Conservation (phyloP, 2,888 invertebrate genomes). For the Lottia scabra region DNA sequence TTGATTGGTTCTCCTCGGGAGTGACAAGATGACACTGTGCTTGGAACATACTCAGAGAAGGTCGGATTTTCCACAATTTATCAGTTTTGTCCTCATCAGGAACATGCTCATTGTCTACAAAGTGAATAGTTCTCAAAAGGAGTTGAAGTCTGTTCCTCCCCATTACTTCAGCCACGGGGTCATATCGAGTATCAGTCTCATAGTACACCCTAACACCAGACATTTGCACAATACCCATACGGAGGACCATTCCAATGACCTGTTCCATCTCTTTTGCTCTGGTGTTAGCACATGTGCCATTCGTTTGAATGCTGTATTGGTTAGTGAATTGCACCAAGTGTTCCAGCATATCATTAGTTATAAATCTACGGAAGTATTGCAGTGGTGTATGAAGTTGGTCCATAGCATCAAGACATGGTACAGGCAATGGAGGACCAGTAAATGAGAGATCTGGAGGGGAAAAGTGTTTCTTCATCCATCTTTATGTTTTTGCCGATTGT, state of each 20-base stretch:
- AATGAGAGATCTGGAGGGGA: background rate
- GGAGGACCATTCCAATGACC: conserved; percentile 17
- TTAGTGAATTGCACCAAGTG: background rate
- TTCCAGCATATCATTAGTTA: background rate
- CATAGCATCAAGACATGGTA: background rate
- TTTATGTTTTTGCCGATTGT: background rate
- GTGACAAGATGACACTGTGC: conserved; percentile 36
- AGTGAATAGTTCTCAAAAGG: conserved; percentile 16
- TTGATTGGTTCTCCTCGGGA: conserved; percentile 46
- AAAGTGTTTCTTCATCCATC: background rate
- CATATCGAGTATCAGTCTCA: conserved; percentile 21
- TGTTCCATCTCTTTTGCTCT: conserved; percentile 19
- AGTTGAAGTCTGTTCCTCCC: conserved; percentile 24
- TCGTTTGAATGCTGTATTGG: conserved; percentile 16
- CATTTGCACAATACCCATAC: conserved; percentile 28
- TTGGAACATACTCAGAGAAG: conserved; percentile 25
- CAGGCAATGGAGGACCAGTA: background rate
- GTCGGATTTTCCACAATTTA: conserved; percentile 32
- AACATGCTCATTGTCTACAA: conserved; percentile 17
- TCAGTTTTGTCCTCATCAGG: conserved; percentile 9
- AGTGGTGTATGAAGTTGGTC: background rate
- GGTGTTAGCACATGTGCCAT: conserved; percentile 12
- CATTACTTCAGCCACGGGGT: conserved; percentile 25
- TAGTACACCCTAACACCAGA: conserved; percentile 19
- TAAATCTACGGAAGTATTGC: background rate